Base-by-base conservation (phyloP, 1,140 invertebrate genomes). In the Antheraea mylitta region DNA sequence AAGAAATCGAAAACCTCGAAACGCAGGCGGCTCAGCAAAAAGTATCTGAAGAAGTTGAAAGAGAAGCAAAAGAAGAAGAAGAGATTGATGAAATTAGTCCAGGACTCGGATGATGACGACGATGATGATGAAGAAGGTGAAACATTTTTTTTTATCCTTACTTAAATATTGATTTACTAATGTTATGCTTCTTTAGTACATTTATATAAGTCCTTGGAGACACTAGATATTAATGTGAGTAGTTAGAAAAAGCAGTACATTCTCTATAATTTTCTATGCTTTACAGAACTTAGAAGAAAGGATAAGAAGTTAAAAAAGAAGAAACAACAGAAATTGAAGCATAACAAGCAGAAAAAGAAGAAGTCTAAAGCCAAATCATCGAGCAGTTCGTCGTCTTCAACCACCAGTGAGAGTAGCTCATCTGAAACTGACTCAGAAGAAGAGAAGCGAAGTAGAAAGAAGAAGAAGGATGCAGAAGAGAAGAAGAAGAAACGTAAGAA, bases 1-100 rank as follows among this genome's bases (percentile, higher is more conserved):
- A 88, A 88, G 64, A 88, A 88, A 68, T 68, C 74, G 0, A 90
- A 88, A 75, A 73, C 79, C 0, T 89, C 88, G 0, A 91, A 89
- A 65, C 81, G 76, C 7, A 78, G 79, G 2, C 76, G 80, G 0
- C 67, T 82, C 0, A 81, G 83, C 45, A 84, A 85, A 60, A 89
- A 84, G 60, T 64, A 87, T 37, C 66, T 89, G 59, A 89, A 84
- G 66, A 89, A 84, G 64, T 72, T 91, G 22, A 89, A 88, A 73
- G 83, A 86, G 13, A 88, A 88, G 42, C 68, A 82, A 42, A 91
- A 81, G 71, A 89, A 85, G 65, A 85, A 76, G 65, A 86, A 75
- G 37, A 81, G 71, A 36, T 10, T 65, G 5, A n/a, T 18, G 72
- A 77, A 73, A 58, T 67, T 11, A 70, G 76, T 0, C 80, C 45